Percentiles rank a stretch among this genome's conserved stretches.
phyloP scores from a whole-genome alignment of 2,113 vertebrate species.

The Amazona vittata region DNA sequence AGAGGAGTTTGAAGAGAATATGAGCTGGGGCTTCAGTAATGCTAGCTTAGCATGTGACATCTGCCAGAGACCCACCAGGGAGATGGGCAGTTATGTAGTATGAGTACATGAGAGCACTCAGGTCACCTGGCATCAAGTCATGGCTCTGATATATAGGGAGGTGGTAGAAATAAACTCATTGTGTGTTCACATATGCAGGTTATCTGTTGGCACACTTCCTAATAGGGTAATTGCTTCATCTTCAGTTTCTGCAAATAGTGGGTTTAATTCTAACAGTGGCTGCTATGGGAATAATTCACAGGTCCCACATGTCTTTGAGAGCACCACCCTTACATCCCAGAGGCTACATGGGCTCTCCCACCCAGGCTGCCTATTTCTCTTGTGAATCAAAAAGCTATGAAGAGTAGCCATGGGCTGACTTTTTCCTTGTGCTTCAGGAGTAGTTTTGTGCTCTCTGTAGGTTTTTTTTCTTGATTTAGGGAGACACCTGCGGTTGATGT shows the following conservation, averaged over 20 bases:
- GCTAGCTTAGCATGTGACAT: background rate
- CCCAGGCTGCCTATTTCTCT: background rate
- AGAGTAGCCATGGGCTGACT: background rate
- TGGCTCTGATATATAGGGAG: accelerated
- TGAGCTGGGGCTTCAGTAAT: background rate
- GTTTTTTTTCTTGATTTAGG: background rate
- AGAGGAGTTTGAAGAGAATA: background rate
- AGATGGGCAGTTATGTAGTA: accelerated
- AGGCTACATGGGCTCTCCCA: background rate
- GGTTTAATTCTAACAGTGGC: background rate
- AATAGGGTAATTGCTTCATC: background rate
- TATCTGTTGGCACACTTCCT: background rate
- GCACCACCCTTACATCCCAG: background rate
- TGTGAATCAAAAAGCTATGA: background rate
- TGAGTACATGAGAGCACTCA: background rate
- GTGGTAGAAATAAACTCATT: background rate
- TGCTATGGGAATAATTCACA: background rate
- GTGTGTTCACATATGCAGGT: background rate
- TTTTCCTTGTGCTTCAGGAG: background rate
- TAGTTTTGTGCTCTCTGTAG: background rate
- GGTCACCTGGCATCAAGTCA: accelerated
- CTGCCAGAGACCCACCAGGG: background rate
- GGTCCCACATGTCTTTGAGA: background rate
- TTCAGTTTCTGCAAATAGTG: background rate
- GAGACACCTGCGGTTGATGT: background rate